Evolutionary conservation across 2,888 invertebrate genomes (phyloP).

Genomic region (Diarsia brunnea): DNA sequence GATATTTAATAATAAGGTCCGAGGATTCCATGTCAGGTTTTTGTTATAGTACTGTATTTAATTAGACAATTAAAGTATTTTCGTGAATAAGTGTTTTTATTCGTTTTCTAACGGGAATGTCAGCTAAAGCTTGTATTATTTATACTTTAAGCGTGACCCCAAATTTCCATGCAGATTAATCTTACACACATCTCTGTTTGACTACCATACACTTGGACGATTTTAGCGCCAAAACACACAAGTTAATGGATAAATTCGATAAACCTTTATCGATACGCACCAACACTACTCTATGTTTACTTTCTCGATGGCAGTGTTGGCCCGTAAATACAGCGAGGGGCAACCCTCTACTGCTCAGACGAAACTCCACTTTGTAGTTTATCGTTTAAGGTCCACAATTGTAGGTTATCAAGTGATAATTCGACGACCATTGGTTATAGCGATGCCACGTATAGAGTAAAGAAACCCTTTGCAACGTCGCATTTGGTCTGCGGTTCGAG

Average conservation of each 20-base stretch:
- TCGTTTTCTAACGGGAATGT: background rate
- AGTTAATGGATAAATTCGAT: constrained; percentile 69
- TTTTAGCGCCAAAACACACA: constrained; percentile 60
- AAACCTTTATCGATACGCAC: constrained; percentile 68
- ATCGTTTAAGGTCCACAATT: constrained; percentile 46
- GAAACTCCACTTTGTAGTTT: constrained; percentile 42
- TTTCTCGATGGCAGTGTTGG: constrained; percentile 69
- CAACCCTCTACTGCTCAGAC: constrained; percentile 50
- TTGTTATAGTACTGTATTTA: background rate
- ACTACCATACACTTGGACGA: constrained; percentile 63
- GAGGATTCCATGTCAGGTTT: background rate
- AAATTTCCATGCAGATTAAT: constrained; percentile 73
- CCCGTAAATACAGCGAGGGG: constrained; percentile 67
- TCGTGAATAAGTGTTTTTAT: background rate
- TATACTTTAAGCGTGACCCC: constrained; percentile 19
- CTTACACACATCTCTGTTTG: constrained; percentile 66
- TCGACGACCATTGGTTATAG: constrained; percentile 65
- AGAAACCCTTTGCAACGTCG: constrained; percentile 71
- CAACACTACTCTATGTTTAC: constrained; percentile 69
- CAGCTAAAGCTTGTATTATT: constrained; percentile 29
- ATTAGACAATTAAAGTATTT: too few relatives aligned
- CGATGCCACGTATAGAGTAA: constrained; percentile 66
- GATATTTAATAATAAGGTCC: too few relatives aligned
- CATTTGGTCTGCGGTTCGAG: constrained; percentile 65
- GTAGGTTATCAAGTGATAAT: constrained; percentile 44